Conservation (phyloP, 2,797 vertebrate species). For the Cyclura pinguis region DNA sequence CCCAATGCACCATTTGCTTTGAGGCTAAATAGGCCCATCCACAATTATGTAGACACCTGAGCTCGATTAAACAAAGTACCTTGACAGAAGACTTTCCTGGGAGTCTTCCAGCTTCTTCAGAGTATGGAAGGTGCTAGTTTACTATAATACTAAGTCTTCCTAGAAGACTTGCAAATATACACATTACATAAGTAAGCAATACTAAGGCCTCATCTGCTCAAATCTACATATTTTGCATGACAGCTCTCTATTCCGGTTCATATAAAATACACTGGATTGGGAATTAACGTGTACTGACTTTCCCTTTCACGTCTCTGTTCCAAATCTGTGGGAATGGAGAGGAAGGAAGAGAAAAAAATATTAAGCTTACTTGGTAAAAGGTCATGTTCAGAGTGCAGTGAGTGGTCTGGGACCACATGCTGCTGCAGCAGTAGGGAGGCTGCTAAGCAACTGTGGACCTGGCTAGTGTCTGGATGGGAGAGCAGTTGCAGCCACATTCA, state of each 20-base stretch:
- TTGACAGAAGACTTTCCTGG: background rate
- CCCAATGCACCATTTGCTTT: background rate
- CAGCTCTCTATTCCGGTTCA: background rate
- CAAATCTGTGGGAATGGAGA: background rate
- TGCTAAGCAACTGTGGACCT: background rate
- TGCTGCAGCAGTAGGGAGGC: background rate
- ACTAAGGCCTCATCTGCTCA: background rate
- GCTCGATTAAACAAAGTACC: background rate
- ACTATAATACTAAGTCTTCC: background rate
- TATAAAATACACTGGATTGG: background rate
- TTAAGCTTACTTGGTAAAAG: background rate
- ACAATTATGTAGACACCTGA: background rate
- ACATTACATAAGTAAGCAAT: background rate
- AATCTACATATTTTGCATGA: background rate
- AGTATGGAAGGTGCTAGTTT: background rate
- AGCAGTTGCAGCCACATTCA: too few species aligned
- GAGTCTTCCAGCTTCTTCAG: too few species aligned
- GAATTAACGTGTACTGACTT: background rate
- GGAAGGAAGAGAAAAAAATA: too few species aligned
- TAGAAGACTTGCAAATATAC: background rate
- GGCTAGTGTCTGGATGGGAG: too few species aligned
- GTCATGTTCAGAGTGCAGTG: background rate
- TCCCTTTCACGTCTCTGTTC: background rate
- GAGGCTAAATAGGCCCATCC: background rate
- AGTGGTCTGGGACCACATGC: background rate